Evolutionary conservation across 2,888 invertebrate species (phyloP).

Genomic region (Bedellia somnulentella): DNA sequence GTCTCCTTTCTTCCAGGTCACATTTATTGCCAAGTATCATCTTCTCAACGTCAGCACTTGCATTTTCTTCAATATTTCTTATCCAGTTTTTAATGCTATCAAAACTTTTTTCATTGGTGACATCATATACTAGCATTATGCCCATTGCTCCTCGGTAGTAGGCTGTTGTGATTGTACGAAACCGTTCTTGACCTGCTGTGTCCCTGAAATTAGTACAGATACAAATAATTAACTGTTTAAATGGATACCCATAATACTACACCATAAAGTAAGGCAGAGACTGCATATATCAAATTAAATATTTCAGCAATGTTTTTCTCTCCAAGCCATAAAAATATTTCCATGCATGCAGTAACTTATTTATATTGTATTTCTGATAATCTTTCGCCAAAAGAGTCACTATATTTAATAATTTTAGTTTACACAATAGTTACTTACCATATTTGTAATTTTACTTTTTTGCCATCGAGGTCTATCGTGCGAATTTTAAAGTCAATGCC

Average conservation of each 20-base stretch:
- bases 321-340: neutral
- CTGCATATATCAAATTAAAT: too few relatives aligned
- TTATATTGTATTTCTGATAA: too few relatives aligned
- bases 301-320: neutral
- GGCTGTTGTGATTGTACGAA: conserved; percentile 99
- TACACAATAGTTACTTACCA: conserved; percentile 69
- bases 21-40: conserved; percentile 99
- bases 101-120: conserved; percentile 98
- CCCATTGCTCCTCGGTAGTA: conserved; percentile 99
- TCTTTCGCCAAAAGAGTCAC: too few relatives aligned
- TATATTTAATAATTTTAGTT: too few relatives aligned
- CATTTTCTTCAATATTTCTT: conserved; percentile 98
- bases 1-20: conserved; percentile 94
- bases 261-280: too few relatives aligned
- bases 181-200: conserved; percentile 98
- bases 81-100: conserved; percentile 99
- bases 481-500: conserved; percentile 99
- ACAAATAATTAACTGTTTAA: too few relatives aligned
- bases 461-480: conserved; percentile 96
- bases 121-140: conserved; percentile 98
- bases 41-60: conserved; percentile 97
- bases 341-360: too few relatives aligned
- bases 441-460: conserved; percentile 98
- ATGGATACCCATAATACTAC: too few relatives aligned
- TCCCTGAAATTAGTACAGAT: conserved; percentile 82